Conservation (phyloP, 2,797 vertebrate genomes). For the Tamandua tetradactyla region DNA sequence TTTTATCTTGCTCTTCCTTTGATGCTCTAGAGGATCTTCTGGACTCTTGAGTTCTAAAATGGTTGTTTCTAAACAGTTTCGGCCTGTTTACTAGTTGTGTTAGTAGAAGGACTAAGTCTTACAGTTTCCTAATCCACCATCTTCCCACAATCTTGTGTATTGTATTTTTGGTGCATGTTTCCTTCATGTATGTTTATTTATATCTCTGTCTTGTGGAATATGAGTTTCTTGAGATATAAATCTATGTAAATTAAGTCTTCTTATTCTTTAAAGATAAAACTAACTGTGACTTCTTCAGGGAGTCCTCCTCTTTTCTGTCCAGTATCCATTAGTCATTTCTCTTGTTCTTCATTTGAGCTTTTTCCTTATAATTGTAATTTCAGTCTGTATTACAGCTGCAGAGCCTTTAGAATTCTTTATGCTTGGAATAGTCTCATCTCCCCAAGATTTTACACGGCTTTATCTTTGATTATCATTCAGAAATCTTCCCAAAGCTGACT, state of each 20-base stretch:
- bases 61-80: no score
- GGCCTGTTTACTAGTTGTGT: no score
- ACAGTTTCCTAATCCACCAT: no score
- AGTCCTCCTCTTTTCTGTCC: not conserved
- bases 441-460: not conserved
- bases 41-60: no score
- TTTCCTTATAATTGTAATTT: not conserved
- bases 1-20: no score
- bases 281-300: not conserved
- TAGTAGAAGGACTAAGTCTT: no score
- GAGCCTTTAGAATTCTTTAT: not conserved
- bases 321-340: not conserved
- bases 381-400: not conserved
- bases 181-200: not conserved
- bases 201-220: not conserved
- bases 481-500: not conserved
- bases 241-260: not conserved
- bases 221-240: not conserved
- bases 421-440: not conserved
- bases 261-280: not conserved
- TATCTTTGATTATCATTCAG: constrained; percentile 14
- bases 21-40: no score
- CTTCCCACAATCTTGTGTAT: no score
- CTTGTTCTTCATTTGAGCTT: not conserved
- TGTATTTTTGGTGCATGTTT: not conserved